Evolutionary conservation across 2,113 vertebrate species (phyloP).

Genomic region (Triplophysa rosa): DNA sequence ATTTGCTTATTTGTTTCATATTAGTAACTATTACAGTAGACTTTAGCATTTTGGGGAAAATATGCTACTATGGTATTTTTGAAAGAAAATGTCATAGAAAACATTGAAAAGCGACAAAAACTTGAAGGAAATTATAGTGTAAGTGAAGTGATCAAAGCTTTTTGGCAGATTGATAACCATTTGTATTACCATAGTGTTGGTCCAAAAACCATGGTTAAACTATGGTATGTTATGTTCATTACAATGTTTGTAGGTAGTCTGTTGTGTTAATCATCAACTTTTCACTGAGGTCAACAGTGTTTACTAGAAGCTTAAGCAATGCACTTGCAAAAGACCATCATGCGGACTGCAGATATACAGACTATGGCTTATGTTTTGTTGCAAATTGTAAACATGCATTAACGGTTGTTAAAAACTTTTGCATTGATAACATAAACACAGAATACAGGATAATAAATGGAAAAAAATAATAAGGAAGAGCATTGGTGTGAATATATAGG

Average conservation of each 20-base stretch:
- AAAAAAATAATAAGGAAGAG: not conserved
- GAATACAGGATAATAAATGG: not conserved
- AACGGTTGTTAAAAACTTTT: not conserved
- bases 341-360: not conserved
- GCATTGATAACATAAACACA: not conserved
- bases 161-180: no score
- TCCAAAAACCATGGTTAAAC: no score
- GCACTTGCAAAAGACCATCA: not conserved
- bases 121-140: no score
- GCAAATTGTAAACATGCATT: not conserved
- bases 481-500: not conserved
- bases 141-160: no score
- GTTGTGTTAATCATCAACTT: constrained; percentile 12
- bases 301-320: not conserved
- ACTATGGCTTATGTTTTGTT: not conserved
- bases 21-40: no score
- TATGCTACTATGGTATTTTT: no score
- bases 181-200: no score
- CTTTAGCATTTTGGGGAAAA: no score
- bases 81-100: no score
- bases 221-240: no score
- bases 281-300: not conserved
- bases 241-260: not conserved
- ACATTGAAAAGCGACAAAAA: no score
- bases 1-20: no score